Percentiles rank a stretch among this genome's conserved stretches.
These are phyloP conservation scores for Oxyscelio sp. DNA, from an alignment of 2,888 invertebrate species.

Conservation along the genomic window DNA sequence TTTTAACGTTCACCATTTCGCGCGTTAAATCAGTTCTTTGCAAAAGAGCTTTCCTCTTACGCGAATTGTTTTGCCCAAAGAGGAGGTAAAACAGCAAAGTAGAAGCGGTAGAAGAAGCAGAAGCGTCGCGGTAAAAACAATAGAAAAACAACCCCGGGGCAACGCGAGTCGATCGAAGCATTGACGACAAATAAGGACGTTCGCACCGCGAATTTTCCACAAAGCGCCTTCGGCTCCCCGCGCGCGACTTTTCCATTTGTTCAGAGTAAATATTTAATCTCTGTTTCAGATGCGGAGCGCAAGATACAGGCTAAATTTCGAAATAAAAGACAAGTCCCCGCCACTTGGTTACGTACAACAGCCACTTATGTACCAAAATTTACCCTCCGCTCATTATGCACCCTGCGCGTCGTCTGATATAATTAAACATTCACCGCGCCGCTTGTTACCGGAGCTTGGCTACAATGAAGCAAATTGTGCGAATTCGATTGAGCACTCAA, in stretches of 20 bases:
- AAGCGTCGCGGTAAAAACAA: slow-evolving; percentile 49
- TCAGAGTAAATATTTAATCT: slow-evolving; percentile 52
- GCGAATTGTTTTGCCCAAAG: slow-evolving; percentile 11
- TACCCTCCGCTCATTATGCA: too few relatives aligned
- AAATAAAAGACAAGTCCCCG: slow-evolving; percentile 37
- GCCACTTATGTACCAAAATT: slow-evolving; percentile 20
- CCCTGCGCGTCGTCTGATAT: slow-evolving; percentile 32
- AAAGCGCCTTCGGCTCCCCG: slow-evolving; percentile 52
- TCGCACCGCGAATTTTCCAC: slow-evolving; percentile 54
- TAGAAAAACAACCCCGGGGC: slow-evolving; percentile 14
- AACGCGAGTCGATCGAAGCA: not conserved
- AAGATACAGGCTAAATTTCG: slow-evolving; percentile 17
- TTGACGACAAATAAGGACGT: slow-evolving; percentile 43
- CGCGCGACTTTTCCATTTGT: slow-evolving; percentile 51
- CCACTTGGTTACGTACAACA: not conserved
- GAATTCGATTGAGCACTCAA: slow-evolving; percentile 47
- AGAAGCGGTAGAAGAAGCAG: slow-evolving; percentile 24
- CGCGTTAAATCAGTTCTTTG: slow-evolving; percentile 30
- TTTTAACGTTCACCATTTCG: slow-evolving; percentile 19
- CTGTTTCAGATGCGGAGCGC: slow-evolving; percentile 33
- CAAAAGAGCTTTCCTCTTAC: slow-evolving; percentile 19
- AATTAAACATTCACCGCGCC: slow-evolving; percentile 49
- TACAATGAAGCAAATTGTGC: slow-evolving; percentile 56
- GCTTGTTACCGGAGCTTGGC: slow-evolving; percentile 38
- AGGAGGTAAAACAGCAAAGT: slow-evolving; percentile 4